phyloP scores from a whole-genome alignment of 2,888 invertebrate species.

The Drosophila anceps region DNA sequence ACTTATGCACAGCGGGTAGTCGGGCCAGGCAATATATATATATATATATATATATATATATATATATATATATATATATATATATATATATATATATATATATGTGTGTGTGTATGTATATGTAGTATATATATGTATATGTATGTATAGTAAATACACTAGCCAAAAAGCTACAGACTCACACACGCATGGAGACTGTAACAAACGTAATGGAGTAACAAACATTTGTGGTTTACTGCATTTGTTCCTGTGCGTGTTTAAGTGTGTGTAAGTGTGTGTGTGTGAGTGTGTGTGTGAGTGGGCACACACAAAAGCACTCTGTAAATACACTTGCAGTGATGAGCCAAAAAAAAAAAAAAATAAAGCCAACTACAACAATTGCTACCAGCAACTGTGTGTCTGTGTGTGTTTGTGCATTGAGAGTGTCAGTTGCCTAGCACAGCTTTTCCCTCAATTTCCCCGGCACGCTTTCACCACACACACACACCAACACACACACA shows the following conservation, averaged over 20 bases:
- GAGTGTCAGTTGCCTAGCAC: slow-evolving; percentile 54
- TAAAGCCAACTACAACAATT: slow-evolving; percentile 37
- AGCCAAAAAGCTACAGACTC: slow-evolving; percentile 12
- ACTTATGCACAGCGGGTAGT: slow-evolving; percentile 2
- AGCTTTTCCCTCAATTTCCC: not conserved
- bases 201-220: slow-evolving; percentile 73
- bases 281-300: slow-evolving; percentile 6
- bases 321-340: slow-evolving; percentile 61
- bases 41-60: not conserved
- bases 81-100: not conserved
- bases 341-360: slow-evolving; percentile 43
- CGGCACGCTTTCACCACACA: not conserved
- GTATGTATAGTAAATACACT: slow-evolving; percentile 18
- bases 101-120: slow-evolving; percentile 1
- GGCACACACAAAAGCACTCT: slow-evolving; percentile 37
- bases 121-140: too few species aligned
- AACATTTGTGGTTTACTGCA: slow-evolving; percentile 77
- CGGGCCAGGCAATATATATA: not conserved
- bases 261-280: slow-evolving; percentile 5
- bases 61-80: too few species aligned
- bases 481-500: not conserved
- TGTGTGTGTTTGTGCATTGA: slow-evolving; percentile 25
- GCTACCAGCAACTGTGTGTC: slow-evolving; percentile 12
- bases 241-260: slow-evolving; percentile 26
- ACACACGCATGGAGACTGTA: slow-evolving; percentile 5